Evolutionary conservation across 2,888 invertebrate species (phyloP).

Genomic region (Melolontha melolontha): DNA sequence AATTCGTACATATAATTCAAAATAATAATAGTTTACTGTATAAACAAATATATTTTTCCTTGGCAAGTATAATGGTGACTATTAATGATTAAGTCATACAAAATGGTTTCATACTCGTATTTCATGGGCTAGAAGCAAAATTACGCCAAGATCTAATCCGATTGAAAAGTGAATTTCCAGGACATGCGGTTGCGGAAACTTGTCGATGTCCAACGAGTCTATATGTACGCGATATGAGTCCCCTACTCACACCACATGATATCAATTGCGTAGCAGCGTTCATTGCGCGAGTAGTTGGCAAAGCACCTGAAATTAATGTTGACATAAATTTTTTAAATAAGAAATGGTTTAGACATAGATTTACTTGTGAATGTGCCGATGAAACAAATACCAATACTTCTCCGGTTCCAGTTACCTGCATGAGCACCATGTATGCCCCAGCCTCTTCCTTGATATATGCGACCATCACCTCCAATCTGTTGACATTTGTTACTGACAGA

Average conservation of each 20-base stretch:
- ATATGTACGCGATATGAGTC: slow-evolving; percentile 62
- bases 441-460: slow-evolving; percentile 73
- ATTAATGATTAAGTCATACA: too few relatives aligned
- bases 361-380: neutral
- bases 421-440: slow-evolving; percentile 73
- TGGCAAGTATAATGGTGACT: too few relatives aligned
- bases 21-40: too few relatives aligned
- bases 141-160: slow-evolving; percentile 44
- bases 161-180: slow-evolving; percentile 64
- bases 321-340: neutral
- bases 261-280: slow-evolving; percentile 62
- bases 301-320: slow-evolving; percentile 57
- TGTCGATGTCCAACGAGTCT: slow-evolving; percentile 65
- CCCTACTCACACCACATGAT: slow-evolving; percentile 62
- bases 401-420: slow-evolving; percentile 70
- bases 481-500: too few relatives aligned
- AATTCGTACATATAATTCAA: too few relatives aligned
- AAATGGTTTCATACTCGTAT: too few relatives aligned
- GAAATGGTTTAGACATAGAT: neutral
- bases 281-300: slow-evolving; percentile 61
- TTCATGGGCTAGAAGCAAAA: slow-evolving; percentile 37
- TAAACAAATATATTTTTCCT: too few relatives aligned
- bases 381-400: slow-evolving; percentile 72
- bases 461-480: slow-evolving; percentile 71
- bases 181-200: slow-evolving; percentile 63